Evolutionary conservation across 2,888 invertebrate genomes (phyloP).

Genomic region (Melanargia galathea): DNA sequence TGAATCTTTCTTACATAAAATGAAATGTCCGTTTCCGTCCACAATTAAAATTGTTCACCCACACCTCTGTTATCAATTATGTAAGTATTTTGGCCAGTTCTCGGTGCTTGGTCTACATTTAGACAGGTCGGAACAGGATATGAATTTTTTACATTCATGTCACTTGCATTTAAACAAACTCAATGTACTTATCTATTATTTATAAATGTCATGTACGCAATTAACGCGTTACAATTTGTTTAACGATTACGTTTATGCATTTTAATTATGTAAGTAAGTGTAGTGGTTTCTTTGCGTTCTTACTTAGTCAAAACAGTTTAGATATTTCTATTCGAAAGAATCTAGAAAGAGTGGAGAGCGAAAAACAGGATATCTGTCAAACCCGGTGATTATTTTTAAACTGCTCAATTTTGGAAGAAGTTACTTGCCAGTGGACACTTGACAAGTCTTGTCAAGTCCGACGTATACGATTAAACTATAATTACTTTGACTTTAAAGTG

Average conservation of each 20-base stretch:
- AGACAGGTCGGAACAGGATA: conserved; percentile 40
- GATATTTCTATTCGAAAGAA: too few relatives aligned
- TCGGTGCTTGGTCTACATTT: conserved; percentile 35
- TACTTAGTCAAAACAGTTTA: not conserved
- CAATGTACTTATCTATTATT: too few relatives aligned
- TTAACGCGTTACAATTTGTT: conserved; percentile 16
- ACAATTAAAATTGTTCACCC: conserved; percentile 37
- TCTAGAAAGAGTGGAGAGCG: too few relatives aligned
- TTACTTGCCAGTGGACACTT: too few relatives aligned
- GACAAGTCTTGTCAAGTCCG: too few relatives aligned
- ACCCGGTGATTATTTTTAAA: too few relatives aligned
- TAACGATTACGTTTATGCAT: conserved; percentile 14
- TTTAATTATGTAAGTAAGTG: conserved; percentile 10
- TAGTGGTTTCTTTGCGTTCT: not conserved
- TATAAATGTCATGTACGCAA: conserved; percentile 17
- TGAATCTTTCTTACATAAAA: not conserved
- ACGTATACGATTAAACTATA: too few relatives aligned
- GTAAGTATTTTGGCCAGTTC: conserved; percentile 33
- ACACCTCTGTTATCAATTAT: conserved; percentile 34
- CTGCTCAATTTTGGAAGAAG: too few relatives aligned
- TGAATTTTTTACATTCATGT: conserved; percentile 33
- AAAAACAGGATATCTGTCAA: too few relatives aligned
- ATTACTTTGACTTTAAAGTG: too few relatives aligned
- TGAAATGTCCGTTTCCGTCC: conserved; percentile 39
- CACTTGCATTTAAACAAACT: conserved; percentile 31